Evolutionary conservation across 2,113 vertebrate genomes (phyloP).

Genomic region (Galemys pyrenaicus): DNA sequence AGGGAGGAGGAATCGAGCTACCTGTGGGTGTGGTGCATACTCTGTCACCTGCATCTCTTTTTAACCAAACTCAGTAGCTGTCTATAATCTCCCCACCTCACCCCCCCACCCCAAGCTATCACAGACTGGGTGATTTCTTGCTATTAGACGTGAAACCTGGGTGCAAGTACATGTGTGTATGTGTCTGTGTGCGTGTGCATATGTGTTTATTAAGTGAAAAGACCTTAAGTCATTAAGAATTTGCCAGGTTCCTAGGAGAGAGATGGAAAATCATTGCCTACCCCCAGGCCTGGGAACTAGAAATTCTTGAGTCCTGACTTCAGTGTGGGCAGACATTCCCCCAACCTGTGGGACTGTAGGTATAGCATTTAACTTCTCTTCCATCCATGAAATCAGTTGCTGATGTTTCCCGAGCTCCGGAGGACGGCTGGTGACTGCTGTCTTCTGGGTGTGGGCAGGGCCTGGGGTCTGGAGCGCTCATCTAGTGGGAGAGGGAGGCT

Average conservation of each 20-base stretch:
- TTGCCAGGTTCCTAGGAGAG: neutral
- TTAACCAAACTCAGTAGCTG: neutral
- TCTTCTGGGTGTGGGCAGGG: neutral
- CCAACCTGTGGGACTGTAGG: neutral
- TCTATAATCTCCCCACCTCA: neutral
- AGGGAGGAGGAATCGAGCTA: neutral
- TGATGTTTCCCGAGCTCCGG: neutral
- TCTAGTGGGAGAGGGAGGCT: neutral
- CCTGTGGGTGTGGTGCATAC: neutral
- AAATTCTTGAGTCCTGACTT: neutral
- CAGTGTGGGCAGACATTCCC: neutral
- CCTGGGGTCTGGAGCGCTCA: neutral
- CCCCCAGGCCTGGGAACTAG: neutral
- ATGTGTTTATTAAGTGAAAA: constrained; percentile 22
- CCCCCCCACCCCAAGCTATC: neutral
- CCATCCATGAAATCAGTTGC: neutral
- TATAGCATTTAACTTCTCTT: neutral
- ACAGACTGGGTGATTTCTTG: constrained; percentile 16
- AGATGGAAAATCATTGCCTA: neutral
- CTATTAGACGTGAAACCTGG: neutral
- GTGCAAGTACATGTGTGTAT: too few species aligned
- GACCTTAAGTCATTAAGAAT: constrained; percentile 21
- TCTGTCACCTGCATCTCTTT: neutral
- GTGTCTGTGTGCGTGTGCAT: neutral
- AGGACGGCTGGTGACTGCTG: neutral